Evolutionary conservation across 2,797 vertebrate genomes (phyloP), one percentile per base, ranked within the genome.

Genomic region (Knipowitschia caucasica): DNA sequence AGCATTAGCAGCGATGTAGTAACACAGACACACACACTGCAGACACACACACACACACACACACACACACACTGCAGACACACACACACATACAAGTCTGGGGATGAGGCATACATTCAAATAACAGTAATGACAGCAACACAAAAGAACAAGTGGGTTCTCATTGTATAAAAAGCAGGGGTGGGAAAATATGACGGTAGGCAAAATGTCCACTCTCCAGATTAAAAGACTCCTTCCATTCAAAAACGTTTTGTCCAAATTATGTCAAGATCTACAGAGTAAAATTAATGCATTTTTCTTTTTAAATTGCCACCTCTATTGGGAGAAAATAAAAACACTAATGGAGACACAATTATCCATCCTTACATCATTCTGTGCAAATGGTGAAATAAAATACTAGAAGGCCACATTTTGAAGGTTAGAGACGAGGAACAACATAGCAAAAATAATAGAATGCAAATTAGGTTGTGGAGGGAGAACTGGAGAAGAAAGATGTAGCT

Each of bases 1-100:
- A 82, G 80, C 70, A 69, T 71, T 82, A 85, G 84, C 82, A 87
- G 86, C 74, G 62, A 83, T 84, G 85, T 83, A 83, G 69, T 69
- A 63, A 55, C 52, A 67, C 51, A 29, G 52, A 53, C 24, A 53
- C 44, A 57, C 33, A 40, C 45, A 62, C 31, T n/a, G n/a, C n/a
- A 67, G 52, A 29, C 55, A 53, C 24, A 53, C 44, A 57, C 33
- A 40, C 45, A 62, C 31, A 52, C 42, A 70, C 43, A 63, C n/a
- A n/a, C n/a, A n/a, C n/a, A n/a, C n/a, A n/a, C n/a, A n/a, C n/a
- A n/a, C n/a, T n/a, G n/a, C n/a, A 67, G 52, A 29, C 55, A 53
- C 24, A 53, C 44, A 57, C 33, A 40, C 45, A 62, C 31, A 52
- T 44, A 70, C 43, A 63, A 27, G 11, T 38, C 53, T 2, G 15